phyloP scores from a whole-genome alignment of 2,113 vertebrate genomes.

The Nothoprocta pentlandii region DNA sequence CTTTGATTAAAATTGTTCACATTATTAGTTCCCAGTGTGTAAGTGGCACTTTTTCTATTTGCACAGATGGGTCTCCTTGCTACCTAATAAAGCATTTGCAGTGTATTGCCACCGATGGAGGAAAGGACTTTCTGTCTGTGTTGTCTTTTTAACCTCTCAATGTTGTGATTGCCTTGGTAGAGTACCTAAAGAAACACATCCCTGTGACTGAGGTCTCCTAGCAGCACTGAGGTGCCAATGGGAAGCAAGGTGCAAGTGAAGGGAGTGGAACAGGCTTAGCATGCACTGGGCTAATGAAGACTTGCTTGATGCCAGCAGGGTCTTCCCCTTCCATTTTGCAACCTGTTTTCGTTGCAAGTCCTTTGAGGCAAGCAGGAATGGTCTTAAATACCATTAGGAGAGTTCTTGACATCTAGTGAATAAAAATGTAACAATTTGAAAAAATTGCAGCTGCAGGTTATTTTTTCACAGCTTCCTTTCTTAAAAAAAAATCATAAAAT shows the following conservation, averaged over 20 bases:
- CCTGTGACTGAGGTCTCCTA: rapidly evolving
- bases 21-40: neutral
- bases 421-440: neutral
- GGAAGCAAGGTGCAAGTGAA: neutral
- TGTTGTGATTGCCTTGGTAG: neutral
- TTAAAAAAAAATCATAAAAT: neutral
- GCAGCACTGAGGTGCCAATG: neutral
- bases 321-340: neutral
- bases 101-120: rapidly evolving
- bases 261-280: neutral
- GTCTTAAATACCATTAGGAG: neutral
- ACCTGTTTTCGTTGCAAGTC: neutral
- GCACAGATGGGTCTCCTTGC: neutral
- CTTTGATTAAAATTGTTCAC: neutral
- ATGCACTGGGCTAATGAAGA: neutral
- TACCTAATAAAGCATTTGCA: neutral
- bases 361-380: neutral
- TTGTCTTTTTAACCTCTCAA: neutral
- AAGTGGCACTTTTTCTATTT: neutral
- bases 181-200: neutral
- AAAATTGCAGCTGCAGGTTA: neutral
- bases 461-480: neutral
- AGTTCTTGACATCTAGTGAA: neutral
- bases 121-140: neutral
- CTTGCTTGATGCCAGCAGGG: neutral